Base-by-base conservation (phyloP, 2,797 vertebrate species). In the Gymnothorax reevesii region DNA sequence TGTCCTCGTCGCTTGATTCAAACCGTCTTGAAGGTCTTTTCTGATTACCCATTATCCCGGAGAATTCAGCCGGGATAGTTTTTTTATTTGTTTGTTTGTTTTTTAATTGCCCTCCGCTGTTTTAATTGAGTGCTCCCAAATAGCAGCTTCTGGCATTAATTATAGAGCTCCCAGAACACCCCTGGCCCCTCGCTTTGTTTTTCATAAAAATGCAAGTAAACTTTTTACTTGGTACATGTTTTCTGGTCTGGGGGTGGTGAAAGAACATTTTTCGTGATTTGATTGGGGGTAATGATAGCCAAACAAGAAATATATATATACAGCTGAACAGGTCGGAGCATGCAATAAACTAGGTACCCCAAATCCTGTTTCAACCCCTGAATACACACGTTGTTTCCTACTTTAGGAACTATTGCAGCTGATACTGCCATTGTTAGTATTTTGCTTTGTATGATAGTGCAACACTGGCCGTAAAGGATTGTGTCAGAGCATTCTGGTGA, bases 71-170 rank as follows among this genome's bases (percentile, higher is more conserved):
- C 2, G 80, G 54, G 22, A n/a, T 66, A 8, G 64, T 25, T n/a
- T 66, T 62, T 27, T 57, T 57, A 6, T 82, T 57, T 57, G 8
- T 82, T 73, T 73, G 22, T 82, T 82, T 20, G 22, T 27, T 59
- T 54, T 83, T 59, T 12, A 57, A 57, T 27, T 83, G 55, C 10
- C 80, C 57, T 59, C n/a, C 52, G 5, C 55, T 59, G 55, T 33
- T 59, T 83, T 59, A 83, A 83, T 27, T 27, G 12, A 83, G 57
- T 17, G n/a, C 80, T 59, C 80, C 55, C n/a, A 59, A 77, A n/a
- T 59, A 59, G 10, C 80, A 55, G 80, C 80, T 83, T 57, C 80
- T 57, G 80, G 57, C 25, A 20, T 57, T 54, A 12, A 59, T 25
- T 80, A 57, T 57, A 55, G 52, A 82, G 80, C 80, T 57, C 80